Evolutionary conservation across 2,888 invertebrate species (phyloP).

Genomic region (Saturnia pavonia): DNA sequence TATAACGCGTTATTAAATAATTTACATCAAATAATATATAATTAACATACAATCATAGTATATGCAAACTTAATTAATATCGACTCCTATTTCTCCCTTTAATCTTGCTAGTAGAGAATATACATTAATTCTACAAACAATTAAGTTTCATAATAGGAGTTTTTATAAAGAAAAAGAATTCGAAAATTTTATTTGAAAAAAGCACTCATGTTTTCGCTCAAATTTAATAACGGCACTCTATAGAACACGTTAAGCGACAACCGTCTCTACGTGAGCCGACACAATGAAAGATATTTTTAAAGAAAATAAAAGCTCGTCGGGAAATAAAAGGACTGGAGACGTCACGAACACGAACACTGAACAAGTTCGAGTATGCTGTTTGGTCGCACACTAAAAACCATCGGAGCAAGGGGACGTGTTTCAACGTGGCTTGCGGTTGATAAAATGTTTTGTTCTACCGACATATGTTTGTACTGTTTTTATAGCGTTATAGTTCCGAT

Average conservation of each 20-base stretch:
- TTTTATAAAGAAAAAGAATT: neutral
- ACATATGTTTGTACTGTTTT: conserved; percentile 24
- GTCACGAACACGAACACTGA: conserved; percentile 47
- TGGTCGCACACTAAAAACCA: conserved; percentile 28
- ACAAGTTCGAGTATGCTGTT: conserved; percentile 38
- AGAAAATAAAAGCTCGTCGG: conserved; percentile 49
- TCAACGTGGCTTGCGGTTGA: conserved; percentile 27
- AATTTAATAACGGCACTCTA: conserved; percentile 13
- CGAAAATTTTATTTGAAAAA: neutral
- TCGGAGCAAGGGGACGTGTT: conserved; percentile 30
- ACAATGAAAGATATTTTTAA: conserved; percentile 50
- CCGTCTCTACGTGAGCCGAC: conserved; percentile 31
- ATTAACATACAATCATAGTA: neutral
- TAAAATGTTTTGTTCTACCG: conserved; percentile 33
- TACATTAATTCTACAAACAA: neutral
- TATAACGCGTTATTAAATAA: neutral
- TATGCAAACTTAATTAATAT: neutral
- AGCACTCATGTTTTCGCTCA: neutral
- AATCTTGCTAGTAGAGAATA: neutral
- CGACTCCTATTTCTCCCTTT: neutral
- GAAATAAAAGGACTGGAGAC: conserved; percentile 49
- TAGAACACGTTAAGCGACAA: conserved; percentile 21
- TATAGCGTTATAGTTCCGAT: conserved; percentile 8
- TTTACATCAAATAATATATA: too few species aligned
- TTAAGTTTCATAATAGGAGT: neutral